phyloP scores from a whole-genome alignment of 2,113 vertebrate genomes.

The Corythaixoides concolor region DNA sequence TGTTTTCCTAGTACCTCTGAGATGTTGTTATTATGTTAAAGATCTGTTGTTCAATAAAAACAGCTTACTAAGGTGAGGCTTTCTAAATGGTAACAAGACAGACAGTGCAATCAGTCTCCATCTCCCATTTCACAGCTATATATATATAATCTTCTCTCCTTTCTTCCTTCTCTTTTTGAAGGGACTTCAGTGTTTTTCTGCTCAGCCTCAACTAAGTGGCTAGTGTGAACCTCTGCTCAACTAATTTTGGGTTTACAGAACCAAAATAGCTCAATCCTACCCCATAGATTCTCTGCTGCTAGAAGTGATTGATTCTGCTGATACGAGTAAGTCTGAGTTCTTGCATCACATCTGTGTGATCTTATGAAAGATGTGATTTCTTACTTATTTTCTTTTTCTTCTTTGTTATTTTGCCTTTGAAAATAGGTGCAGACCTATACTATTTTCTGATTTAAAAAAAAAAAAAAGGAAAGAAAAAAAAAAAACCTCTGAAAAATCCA shows the following conservation, averaged over 20 bases:
- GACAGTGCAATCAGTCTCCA: neutral
- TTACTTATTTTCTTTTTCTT: neutral
- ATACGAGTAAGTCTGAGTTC: neutral
- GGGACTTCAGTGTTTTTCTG: neutral
- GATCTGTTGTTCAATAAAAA: neutral
- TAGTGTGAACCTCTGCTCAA: neutral
- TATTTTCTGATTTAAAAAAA: neutral
- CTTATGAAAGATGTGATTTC: neutral
- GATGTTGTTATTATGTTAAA: constrained; percentile 7
- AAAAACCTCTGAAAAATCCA: neutral
- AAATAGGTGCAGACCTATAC: neutral
- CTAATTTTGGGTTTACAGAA: neutral
- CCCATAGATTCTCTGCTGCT: neutral
- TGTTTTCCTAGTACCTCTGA: neutral
- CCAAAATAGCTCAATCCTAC: neutral
- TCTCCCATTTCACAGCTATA: neutral
- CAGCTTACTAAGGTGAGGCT: neutral
- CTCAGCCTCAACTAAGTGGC: neutral
- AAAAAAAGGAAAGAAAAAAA: neutral
- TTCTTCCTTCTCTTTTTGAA: neutral
- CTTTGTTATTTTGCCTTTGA: neutral
- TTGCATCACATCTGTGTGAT: neutral
- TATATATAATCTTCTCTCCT: neutral
- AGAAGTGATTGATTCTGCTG: neutral
- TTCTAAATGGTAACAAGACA: neutral